These are phyloP conservation scores for Drosophila arawakana DNA, from an alignment of 1,140 invertebrate genomes.

Conservation along the genomic window DNA sequence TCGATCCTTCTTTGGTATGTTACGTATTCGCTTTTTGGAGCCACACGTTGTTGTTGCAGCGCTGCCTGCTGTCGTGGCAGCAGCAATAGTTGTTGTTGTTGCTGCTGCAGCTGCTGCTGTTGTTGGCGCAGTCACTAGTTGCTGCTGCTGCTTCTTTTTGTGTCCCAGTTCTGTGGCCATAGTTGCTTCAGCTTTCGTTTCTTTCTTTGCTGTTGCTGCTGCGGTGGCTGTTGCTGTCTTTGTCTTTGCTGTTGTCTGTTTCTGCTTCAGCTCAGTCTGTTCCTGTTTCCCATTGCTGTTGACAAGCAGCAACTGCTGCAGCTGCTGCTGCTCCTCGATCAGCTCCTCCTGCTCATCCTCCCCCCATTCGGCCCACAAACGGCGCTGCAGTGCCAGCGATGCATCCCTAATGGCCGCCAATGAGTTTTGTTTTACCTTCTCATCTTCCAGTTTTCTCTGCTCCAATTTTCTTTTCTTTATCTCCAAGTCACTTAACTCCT, in stretches of 20 bases:
- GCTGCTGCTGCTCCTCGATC: constrained; percentile 1
- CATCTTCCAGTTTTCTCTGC: background rate
- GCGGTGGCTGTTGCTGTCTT: background rate
- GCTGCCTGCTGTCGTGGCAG: background rate
- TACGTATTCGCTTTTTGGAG: constrained; percentile 63
- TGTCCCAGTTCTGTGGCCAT: background rate
- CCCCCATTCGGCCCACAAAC: constrained; percentile 64
- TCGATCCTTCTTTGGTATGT: constrained; percentile 84
- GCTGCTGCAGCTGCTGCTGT: background rate
- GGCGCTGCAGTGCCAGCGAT: constrained; percentile 51
- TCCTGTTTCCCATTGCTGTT: background rate
- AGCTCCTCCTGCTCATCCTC: constrained; percentile 65
- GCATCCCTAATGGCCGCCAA: constrained; percentile 13
- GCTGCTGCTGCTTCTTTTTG: too few species aligned
- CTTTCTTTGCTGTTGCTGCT: background rate
- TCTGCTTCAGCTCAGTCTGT: background rate
- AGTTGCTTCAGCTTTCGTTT: constrained; percentile 3
- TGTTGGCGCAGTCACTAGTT: background rate
- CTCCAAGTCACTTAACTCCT: background rate
- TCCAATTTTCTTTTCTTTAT: background rate
- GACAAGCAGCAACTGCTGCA: background rate
- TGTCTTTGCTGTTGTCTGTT: background rate
- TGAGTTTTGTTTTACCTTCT: background rate
- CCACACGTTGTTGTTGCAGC: background rate
- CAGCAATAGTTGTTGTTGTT: background rate